phyloP scores from a whole-genome alignment of 2,888 invertebrate genomes.

The Acanthopleura granulata region DNA sequence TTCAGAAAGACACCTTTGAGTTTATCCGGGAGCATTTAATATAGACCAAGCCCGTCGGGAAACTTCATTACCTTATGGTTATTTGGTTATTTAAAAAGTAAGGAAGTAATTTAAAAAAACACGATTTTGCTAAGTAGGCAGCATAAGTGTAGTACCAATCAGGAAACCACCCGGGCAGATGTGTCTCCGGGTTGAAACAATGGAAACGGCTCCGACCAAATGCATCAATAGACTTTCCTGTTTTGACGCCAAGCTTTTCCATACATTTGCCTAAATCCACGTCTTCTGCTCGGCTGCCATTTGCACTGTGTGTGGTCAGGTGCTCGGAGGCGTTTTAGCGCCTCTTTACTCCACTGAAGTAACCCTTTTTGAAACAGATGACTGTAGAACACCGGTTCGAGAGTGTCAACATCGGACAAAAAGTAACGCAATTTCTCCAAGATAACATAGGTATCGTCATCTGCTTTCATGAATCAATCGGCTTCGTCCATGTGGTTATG shows the following conservation, averaged over 20 bases:
- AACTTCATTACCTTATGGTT: too few species aligned
- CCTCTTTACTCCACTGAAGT: conserved; percentile 80
- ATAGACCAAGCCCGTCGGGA: too few species aligned
- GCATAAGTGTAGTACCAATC: conserved; percentile 62
- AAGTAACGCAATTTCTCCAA: conserved; percentile 94
- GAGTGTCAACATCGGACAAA: conserved; percentile 81
- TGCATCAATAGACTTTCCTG: conserved; percentile 55
- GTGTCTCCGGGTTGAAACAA: conserved; percentile 59
- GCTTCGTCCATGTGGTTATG: conserved; percentile 83
- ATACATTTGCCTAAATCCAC: conserved; percentile 63
- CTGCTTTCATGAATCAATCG: conserved; percentile 97
- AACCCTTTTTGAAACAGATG: conserved; percentile 67
- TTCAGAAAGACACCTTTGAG: too few species aligned
- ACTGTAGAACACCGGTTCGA: conserved; percentile 86
- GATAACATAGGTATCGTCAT: conserved; percentile 96
- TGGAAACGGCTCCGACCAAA: conserved; percentile 62
- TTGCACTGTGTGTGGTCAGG: conserved; percentile 36
- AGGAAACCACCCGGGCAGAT: conserved; percentile 58
- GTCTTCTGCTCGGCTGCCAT: conserved; percentile 63
- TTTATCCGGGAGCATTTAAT: too few species aligned
- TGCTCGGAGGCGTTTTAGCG: conserved; percentile 81
- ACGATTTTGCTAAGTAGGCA: conserved; percentile 50
- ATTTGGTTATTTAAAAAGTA: too few species aligned
- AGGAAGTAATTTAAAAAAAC: too few species aligned
- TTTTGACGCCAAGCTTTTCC: conserved; percentile 56